These are phyloP conservation scores for Troilus luridus DNA, from an alignment of 2,888 invertebrate species.

Conservation along the genomic window DNA sequence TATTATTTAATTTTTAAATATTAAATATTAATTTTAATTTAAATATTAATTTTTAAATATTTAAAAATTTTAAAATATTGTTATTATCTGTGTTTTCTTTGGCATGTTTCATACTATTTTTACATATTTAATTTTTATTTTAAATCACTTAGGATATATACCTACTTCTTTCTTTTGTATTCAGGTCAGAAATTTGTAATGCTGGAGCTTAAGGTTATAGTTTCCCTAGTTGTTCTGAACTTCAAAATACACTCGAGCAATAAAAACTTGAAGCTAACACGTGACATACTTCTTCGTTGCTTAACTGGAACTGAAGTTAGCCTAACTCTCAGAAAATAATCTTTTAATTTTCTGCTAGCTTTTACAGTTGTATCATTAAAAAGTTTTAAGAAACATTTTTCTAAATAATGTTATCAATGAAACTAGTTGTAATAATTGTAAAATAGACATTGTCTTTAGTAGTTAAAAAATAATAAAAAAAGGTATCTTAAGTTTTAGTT, in stretches of 20 bases:
- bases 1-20: no score
- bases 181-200: conserved; percentile 35
- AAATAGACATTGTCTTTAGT: background rate
- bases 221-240: background rate
- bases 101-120: no score
- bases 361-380: background rate
- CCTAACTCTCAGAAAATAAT: conserved; percentile 1
- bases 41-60: no score
- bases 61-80: no score
- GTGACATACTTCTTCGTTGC: background rate
- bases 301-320: background rate
- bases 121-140: no score
- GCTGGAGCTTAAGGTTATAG: conserved; percentile 13
- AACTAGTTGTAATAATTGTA: background rate
- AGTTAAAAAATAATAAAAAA: background rate
- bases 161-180: background rate
- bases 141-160: no score
- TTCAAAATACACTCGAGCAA: background rate
- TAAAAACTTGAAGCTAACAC: background rate
- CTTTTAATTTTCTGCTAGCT: background rate
- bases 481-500: background rate
- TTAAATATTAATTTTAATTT: no score
- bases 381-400: background rate
- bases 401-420: background rate
- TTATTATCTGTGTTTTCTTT: no score